Evolutionary conservation across 2,888 invertebrate species (phyloP), one percentile per base, ranked within the genome.

Genomic region (Pemphredon lugubris): DNA sequence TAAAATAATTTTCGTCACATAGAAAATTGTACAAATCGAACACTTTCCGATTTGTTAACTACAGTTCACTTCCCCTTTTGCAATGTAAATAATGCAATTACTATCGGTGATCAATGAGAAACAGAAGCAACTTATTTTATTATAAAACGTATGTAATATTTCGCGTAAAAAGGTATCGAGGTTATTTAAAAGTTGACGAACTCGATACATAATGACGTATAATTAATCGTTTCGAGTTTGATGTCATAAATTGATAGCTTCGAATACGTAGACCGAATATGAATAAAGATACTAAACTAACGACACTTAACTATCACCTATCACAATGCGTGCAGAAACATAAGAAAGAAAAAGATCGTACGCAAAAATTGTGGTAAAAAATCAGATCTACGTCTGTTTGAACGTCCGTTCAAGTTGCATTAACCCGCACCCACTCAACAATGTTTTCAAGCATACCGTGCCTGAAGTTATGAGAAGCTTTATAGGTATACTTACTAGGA

Each of bases 401-500:
- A n/a, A 53, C 13, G 14, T 58, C 45, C 32, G 9, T 42, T 47
- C 37, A 18, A 4, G 16, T 53, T 61, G 16, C 14, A 32, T 51
- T 39, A 30, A 57, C 51, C 64, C 30, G 21, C 26, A 37, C 42
- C 37, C 18, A 59, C 26, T 71, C 60, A 45, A 14, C 39, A 48
- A 63, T 34, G 70, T 72, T 64, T 61, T 65, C 40, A 51, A 70
- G 54, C 48, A 61, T 54, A 65, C 40, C 50, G 57, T 65, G 53
- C 64, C 44, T 58, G 44, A 79, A 78, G 70, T 81, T 76, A 76
- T 71, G 55, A 70, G 53, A 61, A 73, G 63, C 73, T 76, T 73
- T 75, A 78, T 73, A 73, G 68, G 45, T 81, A 77, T 82, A 83
- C 78, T 83, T 78, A 83, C 74, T 72, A 78, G 68, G 73, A 77